Percentiles rank a stretch among this genome's conserved stretches.
Evolutionary conservation across 2,113 vertebrate genomes (phyloP).

Genomic region (Empidonax traillii): DNA sequence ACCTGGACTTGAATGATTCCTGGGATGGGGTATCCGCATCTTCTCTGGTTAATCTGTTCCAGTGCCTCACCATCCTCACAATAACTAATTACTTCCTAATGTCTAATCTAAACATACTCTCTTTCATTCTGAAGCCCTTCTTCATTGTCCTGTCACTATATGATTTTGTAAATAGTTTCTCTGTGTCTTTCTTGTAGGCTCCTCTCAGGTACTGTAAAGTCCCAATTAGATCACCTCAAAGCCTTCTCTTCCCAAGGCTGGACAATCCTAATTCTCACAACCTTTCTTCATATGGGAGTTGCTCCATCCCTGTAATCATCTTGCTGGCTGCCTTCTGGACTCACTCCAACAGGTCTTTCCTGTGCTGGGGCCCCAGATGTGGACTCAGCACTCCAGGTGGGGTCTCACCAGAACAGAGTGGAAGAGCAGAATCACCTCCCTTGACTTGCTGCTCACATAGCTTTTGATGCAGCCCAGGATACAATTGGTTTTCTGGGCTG

Average conservation of each 20-base stretch:
- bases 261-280: not conserved
- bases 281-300: not conserved
- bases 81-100: not conserved
- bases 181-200: not conserved
- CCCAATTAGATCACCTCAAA: not conserved
- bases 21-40: not conserved
- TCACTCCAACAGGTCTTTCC: not conserved
- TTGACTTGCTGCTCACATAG: not conserved
- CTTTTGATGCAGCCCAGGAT: not conserved
- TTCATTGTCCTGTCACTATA: not conserved
- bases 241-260: not conserved
- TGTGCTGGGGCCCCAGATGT: not conserved
- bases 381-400: not conserved
- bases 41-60: not conserved
- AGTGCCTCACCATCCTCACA: not conserved
- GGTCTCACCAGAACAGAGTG: not conserved
- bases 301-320: too few species aligned
- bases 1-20: not conserved
- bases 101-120: not conserved
- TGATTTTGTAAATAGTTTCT: not conserved
- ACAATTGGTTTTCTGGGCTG: not conserved
- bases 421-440: not conserved
- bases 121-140: not conserved
- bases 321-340: not conserved
- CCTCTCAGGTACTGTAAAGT: not conserved